A percentile compares a stretch with the other conserved stretches of the same genome.
phyloP scores from a whole-genome alignment of 2,888 invertebrate species.

The Cryptocephalus primarius region DNA sequence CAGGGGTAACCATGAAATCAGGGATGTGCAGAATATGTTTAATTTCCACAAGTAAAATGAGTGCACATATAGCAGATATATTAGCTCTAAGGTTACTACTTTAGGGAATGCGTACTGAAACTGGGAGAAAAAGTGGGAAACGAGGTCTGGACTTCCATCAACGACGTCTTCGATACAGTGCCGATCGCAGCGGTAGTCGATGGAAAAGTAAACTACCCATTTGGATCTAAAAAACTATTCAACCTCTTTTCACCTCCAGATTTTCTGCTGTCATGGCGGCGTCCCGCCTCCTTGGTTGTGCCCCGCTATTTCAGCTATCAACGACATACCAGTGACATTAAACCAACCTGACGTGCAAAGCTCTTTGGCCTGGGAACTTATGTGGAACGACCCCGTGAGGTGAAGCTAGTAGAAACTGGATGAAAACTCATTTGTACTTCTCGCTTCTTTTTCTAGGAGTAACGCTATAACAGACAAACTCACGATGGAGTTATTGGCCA shows the following conservation, averaged over 20 bases:
- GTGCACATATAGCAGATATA: no score
- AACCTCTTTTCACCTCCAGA: conserved; percentile 32
- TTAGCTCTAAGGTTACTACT: conserved; percentile 11
- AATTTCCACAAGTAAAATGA: conserved; percentile 50
- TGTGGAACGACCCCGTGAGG: conserved; percentile 69
- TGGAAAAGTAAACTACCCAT: conserved; percentile 43
- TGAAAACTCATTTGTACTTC: no score
- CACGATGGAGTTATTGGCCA: conserved; percentile 42
- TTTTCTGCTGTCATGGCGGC: conserved; percentile 72
- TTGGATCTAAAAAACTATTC: not conserved
- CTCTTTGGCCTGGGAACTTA: conserved; percentile 64
- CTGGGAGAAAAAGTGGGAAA: conserved; percentile 54
- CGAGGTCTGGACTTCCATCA: conserved; percentile 58
- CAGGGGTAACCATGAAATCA: conserved; percentile 67
- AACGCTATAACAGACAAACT: conserved; percentile 38
- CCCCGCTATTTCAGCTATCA: conserved; percentile 49
- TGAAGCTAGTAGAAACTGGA: conserved; percentile 18
- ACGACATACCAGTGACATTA: conserved; percentile 54
- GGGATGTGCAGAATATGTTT: conserved; percentile 62
- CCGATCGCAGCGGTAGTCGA: conserved; percentile 67
- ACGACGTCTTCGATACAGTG: conserved; percentile 59
- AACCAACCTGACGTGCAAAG: conserved; percentile 55
- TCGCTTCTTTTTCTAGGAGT: conserved; percentile 23
- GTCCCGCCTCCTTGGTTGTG: conserved; percentile 61
- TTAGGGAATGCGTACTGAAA: conserved; percentile 55